A percentile compares a stretch with the other conserved stretches of the same genome.
Evolutionary conservation across 2,113 vertebrate genomes (phyloP).

Genomic region (Caretta caretta): DNA sequence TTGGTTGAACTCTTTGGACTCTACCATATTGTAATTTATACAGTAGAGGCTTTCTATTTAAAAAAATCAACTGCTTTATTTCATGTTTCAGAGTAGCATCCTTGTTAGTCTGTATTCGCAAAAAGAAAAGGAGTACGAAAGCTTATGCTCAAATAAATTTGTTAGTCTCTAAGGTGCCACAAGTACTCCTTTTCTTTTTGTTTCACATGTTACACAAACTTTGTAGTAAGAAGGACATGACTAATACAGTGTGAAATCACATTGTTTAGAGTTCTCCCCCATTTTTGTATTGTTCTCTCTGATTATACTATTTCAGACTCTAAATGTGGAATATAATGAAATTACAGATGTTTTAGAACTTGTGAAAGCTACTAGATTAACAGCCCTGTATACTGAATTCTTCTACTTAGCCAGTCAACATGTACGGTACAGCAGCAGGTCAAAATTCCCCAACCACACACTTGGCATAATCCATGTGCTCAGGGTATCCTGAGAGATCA

Average conservation of each 20-base stretch:
- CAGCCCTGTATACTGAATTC: not conserved
- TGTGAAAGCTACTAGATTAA: not conserved
- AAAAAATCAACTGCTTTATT: not conserved
- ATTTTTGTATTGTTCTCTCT: not conserved
- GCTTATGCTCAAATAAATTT: too few relatives aligned
- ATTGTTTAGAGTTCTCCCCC: not conserved
- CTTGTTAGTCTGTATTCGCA: too few relatives aligned
- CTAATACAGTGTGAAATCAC: not conserved
- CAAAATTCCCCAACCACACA: not conserved
- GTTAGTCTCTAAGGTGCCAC: too few relatives aligned
- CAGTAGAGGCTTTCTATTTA: not conserved
- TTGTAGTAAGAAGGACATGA: constrained; percentile 14
- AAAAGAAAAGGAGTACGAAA: too few relatives aligned
- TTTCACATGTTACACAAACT: not conserved
- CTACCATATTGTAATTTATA: not conserved
- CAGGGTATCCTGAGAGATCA: constrained; percentile 19
- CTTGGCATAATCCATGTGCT: not conserved
- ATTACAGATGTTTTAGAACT: not conserved
- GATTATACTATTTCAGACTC: not conserved
- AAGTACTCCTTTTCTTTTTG: too few relatives aligned
- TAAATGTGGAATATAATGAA: constrained; percentile 20
- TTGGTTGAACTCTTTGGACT: not conserved
- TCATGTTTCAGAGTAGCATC: not conserved
- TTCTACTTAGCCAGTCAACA: not conserved
- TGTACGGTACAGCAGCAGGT: not conserved